Evolutionary conservation across 2,888 invertebrate genomes (phyloP).

Genomic region (Phragmatobia fuliginosa): DNA sequence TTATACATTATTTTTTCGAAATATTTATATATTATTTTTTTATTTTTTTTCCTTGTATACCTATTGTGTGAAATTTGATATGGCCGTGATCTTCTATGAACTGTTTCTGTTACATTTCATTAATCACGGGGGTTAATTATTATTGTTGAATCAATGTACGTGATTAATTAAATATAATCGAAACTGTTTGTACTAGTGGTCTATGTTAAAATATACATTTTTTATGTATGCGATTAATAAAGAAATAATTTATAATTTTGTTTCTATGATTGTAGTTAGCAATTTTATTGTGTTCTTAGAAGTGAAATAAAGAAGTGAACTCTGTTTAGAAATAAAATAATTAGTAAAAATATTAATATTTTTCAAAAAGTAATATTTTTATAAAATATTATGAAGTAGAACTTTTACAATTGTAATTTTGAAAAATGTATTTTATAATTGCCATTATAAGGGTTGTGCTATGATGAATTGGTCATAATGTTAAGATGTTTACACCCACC

Average conservation of each 20-base stretch:
- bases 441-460: slow-evolving; percentile 3
- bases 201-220: neutral
- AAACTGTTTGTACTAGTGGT: neutral
- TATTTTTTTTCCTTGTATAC: neutral
- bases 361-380: slow-evolving; percentile 23
- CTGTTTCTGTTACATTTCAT: neutral
- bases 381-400: slow-evolving; percentile 21
- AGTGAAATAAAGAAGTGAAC: neutral
- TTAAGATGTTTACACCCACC: slow-evolving; percentile 25
- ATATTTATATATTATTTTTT: neutral
- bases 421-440: slow-evolving; percentile 7
- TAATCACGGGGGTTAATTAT: neutral
- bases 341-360: slow-evolving; percentile 4
- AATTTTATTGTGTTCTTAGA: neutral
- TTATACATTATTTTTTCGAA: neutral
- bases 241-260: neutral
- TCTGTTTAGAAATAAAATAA: slow-evolving; percentile 3
- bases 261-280: neutral
- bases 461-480: slow-evolving; percentile 22
- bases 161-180: neutral
- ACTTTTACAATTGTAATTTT: slow-evolving; percentile 13
- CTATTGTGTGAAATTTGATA: neutral
- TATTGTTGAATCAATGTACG: too few species aligned
- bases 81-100: neutral
- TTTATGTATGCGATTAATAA: neutral